phyloP scores from a whole-genome alignment of 2,888 invertebrate species.

The Apomyelois bistriatella region DNA sequence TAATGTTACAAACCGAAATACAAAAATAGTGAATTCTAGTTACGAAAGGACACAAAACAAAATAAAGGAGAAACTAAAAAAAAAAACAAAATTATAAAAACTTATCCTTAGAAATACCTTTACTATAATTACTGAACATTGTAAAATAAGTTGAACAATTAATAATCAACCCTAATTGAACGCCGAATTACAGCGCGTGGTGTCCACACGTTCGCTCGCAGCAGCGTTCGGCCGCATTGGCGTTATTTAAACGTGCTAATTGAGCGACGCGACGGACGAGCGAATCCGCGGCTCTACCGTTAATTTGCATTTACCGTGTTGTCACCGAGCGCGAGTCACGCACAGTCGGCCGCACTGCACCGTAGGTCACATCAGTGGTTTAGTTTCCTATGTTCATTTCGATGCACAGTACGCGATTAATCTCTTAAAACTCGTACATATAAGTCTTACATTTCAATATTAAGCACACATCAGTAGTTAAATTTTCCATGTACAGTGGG shows the following conservation, averaged over 20 bases:
- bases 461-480: no score
- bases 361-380: not conserved
- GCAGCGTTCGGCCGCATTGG: not conserved
- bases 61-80: no score
- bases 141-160: not conserved
- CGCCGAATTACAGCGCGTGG: conserved; percentile 3
- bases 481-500: no score
- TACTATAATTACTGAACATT: no score
- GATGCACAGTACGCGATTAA: no score
- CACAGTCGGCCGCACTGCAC: not conserved
- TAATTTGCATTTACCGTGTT: conserved; percentile 5
- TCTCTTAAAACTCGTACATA: no score
- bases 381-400: not conserved
- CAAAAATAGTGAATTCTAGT: no score
- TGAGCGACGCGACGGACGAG: conserved; percentile 1
- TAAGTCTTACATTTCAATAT: no score
- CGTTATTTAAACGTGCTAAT: conserved; percentile 6
- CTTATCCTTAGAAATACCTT: no score
- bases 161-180: conserved; percentile 8
- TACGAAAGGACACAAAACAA: no score
- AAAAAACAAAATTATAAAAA: no score
- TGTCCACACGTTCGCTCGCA: conserved; percentile 3
- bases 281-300: not conserved
- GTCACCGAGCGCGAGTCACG: conserved; percentile 3
- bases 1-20: no score